Evolutionary conservation across 2,113 vertebrate genomes (phyloP), one percentile per base, ranked within the genome.

Genomic region (Pao palembangensis): DNA sequence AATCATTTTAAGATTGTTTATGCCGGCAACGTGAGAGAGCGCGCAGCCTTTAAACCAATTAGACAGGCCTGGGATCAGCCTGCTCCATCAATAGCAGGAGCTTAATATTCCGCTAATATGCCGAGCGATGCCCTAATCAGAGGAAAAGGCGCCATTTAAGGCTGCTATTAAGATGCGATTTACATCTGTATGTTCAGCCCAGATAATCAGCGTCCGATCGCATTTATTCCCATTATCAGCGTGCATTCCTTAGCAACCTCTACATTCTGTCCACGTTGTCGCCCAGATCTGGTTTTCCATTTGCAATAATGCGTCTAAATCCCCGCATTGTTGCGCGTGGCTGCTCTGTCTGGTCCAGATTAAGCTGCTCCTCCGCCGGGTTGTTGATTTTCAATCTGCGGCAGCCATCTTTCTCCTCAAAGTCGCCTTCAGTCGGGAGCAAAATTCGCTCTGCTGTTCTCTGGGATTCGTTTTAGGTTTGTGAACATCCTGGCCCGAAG

Each of bases 161-260:
- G 47, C 56, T 48, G 58, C 38, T 49, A 72, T 78, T 73, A 67
- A 83, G 70, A 67, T 76, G 75, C 20, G 6, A 58, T 74, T 64
- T 60, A 52, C 58, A 68, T 69, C 34, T 53, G 51, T 49, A 73
- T 57, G 58, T 60, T 50, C 50, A 60, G 43, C 57, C 25, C 56
- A 55, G 69, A 80, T 78, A 71, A 81, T 71, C 59, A 83, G 63
- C 61, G 57, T 44, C 70, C 61, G 72, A 80, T 81, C 79, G 67
- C 75, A 52, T 69, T 80, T 70, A 61, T 49, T 56, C 28, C 52
- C 52, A 55, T 78, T 75, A 71, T 73, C 63, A 44, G n/a, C 18
- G 50, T 11, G 70, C 56, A 53, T 70, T 75, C 51, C 57, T 57
- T 61, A 59, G 66, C 47, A 44, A 49, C 56, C 6, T 80, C 46